These are phyloP conservation scores for Whitmania pigra DNA, from an alignment of 1,140 invertebrate species.

Conservation along the genomic window DNA sequence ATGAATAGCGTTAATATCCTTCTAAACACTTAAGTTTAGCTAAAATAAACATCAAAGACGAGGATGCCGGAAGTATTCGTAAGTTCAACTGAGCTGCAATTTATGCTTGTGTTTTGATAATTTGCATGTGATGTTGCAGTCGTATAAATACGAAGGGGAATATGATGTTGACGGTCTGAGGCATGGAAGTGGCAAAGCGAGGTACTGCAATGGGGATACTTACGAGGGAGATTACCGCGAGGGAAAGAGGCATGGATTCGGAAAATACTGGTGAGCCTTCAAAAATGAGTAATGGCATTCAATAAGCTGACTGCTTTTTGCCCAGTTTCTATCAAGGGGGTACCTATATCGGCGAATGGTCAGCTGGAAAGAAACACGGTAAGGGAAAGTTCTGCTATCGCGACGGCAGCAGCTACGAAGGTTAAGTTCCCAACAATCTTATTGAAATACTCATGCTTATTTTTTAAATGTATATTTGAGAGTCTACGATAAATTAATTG, in stretches of 20 bases:
- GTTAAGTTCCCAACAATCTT: constrained; percentile 32
- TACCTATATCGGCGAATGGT: constrained; percentile 63
- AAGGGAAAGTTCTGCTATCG: constrained; percentile 67
- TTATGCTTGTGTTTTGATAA: neutral
- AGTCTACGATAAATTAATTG: neutral
- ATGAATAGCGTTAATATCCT: neutral
- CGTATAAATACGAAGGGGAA: constrained; percentile 18
- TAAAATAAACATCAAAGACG: constrained; percentile 1
- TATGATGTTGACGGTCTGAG: constrained; percentile 12
- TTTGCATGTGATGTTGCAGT: neutral
- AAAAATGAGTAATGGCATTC: no score
- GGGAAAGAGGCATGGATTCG: constrained; percentile 16
- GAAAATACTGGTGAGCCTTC: constrained; percentile 1
- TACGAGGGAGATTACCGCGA: constrained; percentile 14
- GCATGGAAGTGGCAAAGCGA: constrained; percentile 14
- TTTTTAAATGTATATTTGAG: neutral
- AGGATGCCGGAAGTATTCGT: neutral
- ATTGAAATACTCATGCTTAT: neutral
- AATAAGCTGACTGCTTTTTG: neutral
- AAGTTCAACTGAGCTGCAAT: neutral
- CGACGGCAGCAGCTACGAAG: constrained; percentile 62
- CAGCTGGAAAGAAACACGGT: constrained; percentile 61
- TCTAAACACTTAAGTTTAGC: neutral
- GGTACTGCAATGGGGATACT: constrained; percentile 9
- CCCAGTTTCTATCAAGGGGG: constrained; percentile 55